These are phyloP conservation scores for Amblyjoppa proteus DNA, from an alignment of 2,888 invertebrate genomes.

Conservation along the genomic window DNA sequence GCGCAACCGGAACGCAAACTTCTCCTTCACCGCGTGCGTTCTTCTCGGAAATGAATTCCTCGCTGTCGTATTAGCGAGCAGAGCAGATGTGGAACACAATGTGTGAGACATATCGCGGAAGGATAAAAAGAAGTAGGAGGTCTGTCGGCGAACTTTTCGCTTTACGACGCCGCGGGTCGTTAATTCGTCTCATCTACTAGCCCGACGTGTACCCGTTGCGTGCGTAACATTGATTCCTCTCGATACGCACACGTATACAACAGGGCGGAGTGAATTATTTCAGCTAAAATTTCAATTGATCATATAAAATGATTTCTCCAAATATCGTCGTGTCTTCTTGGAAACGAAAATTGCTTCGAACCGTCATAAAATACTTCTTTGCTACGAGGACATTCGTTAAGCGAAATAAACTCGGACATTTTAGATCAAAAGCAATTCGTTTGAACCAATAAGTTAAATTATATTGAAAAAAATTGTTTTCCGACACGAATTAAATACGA, in stretches of 20 bases:
- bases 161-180: slow-evolving; percentile 67
- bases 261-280: background rate
- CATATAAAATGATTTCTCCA: slow-evolving; percentile 7
- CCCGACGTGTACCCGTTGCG: background rate
- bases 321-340: slow-evolving; percentile 6
- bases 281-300: slow-evolving; percentile 26
- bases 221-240: slow-evolving; percentile 47
- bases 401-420: background rate
- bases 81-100: slow-evolving; percentile 66
- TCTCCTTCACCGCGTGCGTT: slow-evolving; percentile 9
- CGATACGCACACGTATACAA: slow-evolving; percentile 3
- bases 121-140: slow-evolving; percentile 28
- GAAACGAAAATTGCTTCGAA: slow-evolving; percentile 26
- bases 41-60: slow-evolving; percentile 64
- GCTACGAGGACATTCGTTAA: background rate
- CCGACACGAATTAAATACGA: background rate
- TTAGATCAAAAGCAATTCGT: background rate
- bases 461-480: background rate
- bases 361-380: background rate
- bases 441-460: too few species aligned
- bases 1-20: slow-evolving; percentile 42
- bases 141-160: slow-evolving; percentile 45
- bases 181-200: slow-evolving; percentile 57
- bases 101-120: slow-evolving; percentile 52
- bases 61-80: slow-evolving; percentile 32